Base-by-base conservation (phyloP, 37 sponge, comb jelly and placozoan genomes). In the Diacarnus erythraeanus region DNA sequence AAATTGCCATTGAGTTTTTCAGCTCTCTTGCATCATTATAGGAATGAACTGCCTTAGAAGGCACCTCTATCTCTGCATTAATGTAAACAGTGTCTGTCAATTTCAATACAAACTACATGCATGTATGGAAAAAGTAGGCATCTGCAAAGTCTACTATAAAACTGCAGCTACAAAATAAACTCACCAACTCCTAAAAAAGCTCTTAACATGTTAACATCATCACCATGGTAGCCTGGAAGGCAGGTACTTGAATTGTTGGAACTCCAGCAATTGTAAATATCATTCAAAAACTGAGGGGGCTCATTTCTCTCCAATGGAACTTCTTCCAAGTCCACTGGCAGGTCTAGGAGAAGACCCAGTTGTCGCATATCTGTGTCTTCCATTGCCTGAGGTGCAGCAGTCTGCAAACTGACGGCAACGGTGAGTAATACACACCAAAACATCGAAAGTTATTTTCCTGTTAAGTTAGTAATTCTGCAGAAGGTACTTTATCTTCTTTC, bases 231-330 rank as follows among this genome's bases (percentile, higher is more conserved):
- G 22, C 22, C 18, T 9, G 64, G 64, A 8, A 60, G 27, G 59
- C 77, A 77, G 39, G 10, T 31, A 0, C 37, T 38, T 17, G 10
- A 6, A 29, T 57, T 26, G 3, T 66, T 36, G 0, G 67, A 37
- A 23, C 2, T 75, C 87, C 87, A 80, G 59, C 87, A 87, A 29
- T 81, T 40, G 77, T 87, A 87, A 5, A 87, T 23, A 44, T 76
- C 38, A 31, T 31, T n/a, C 38, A 87, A 25, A 38, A 87, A 81
- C 47, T 75, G 29, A 0, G 87, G 87, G 9, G 9, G 12, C 2
- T 67, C 39, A 1, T 34, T 25, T 6, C 39, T 42, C 25, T 27
- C 23, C 30, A 30, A 27, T 1, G 60, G 25, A 21, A 25, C 30
- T 1, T 27, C 63, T 10, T 70, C 72, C 25, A 9, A 25, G 39